Evolutionary conservation across 2,113 vertebrate genomes (phyloP).

Genomic region (Cephalopterus ornatus): DNA sequence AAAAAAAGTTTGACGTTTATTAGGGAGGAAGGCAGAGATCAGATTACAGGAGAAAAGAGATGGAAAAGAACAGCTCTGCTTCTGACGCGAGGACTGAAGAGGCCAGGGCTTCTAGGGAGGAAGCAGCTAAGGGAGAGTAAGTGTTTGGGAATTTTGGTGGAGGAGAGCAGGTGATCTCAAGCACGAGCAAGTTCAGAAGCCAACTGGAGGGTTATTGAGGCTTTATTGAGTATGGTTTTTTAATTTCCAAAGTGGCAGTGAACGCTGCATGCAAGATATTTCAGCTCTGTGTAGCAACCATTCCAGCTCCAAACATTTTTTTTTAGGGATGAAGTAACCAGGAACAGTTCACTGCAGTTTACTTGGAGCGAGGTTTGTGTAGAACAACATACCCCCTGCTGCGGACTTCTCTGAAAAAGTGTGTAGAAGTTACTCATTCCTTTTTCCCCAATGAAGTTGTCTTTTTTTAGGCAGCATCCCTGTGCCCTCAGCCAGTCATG

Average conservation of each 20-base stretch:
- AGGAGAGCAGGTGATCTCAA: neutral
- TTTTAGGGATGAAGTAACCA: neutral
- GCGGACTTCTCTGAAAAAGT: neutral
- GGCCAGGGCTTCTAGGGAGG: neutral
- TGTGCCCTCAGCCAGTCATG: neutral
- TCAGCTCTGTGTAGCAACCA: neutral
- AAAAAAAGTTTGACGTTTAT: neutral
- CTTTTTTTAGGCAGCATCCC: neutral
- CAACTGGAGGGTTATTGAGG: neutral
- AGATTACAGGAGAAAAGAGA: neutral
- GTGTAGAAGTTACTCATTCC: neutral
- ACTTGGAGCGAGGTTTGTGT: neutral
- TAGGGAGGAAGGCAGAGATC: neutral
- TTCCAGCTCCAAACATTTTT: neutral
- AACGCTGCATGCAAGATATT: fast-evolving
- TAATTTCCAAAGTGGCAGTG: neutral
- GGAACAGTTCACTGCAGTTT: neutral
- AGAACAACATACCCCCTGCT: neutral
- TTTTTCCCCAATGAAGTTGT: neutral
- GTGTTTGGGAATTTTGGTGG: neutral
- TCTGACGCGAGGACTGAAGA: neutral
- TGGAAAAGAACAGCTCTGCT: neutral
- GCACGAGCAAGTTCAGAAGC: neutral
- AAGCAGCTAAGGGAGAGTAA: neutral
- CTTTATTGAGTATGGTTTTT: neutral